phyloP scores from a whole-genome alignment of 2,888 invertebrate genomes.

The Tetranychus truncatus region DNA sequence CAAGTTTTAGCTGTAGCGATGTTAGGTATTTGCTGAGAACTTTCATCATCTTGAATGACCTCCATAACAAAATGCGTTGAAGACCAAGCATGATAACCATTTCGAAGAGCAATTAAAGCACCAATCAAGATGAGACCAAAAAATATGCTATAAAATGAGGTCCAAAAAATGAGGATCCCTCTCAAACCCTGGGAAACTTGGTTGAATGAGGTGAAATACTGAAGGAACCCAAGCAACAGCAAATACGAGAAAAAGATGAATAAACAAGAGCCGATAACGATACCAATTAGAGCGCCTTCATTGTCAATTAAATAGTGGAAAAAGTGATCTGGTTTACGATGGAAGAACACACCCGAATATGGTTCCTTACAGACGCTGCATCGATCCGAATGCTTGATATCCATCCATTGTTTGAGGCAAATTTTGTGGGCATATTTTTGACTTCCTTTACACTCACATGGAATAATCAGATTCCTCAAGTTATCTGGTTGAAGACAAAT shows the following conservation, averaged over 20 bases:
- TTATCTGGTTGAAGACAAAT: slow-evolving; percentile 5
- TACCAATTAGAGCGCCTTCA: not conserved
- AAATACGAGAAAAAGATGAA: not conserved
- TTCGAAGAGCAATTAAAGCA: not conserved
- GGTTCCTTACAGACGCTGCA: not conserved
- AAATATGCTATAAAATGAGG: not conserved
- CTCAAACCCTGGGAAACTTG: not conserved
- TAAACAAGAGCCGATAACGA: not conserved
- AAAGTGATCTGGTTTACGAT: slow-evolving; percentile 2
- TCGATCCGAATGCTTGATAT: not conserved
- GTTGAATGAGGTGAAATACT: not conserved
- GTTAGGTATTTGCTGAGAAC: no score
- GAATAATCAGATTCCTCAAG: not conserved
- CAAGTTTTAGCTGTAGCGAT: no score
- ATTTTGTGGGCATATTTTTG: slow-evolving; percentile 4
- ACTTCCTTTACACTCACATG: slow-evolving; percentile 7
- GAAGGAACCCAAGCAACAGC: not conserved
- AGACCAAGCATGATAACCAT: not conserved
- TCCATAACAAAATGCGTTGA: not conserved
- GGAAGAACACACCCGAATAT: not conserved
- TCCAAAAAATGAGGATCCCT: slow-evolving; percentile 3
- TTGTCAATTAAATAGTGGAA: slow-evolving; percentile 3
- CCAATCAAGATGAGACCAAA: not conserved
- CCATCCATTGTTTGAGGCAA: slow-evolving; percentile 10
- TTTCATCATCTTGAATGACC: not conserved